Base-by-base conservation (phyloP, 2,113 vertebrate genomes). In the Galemys pyrenaicus region DNA sequence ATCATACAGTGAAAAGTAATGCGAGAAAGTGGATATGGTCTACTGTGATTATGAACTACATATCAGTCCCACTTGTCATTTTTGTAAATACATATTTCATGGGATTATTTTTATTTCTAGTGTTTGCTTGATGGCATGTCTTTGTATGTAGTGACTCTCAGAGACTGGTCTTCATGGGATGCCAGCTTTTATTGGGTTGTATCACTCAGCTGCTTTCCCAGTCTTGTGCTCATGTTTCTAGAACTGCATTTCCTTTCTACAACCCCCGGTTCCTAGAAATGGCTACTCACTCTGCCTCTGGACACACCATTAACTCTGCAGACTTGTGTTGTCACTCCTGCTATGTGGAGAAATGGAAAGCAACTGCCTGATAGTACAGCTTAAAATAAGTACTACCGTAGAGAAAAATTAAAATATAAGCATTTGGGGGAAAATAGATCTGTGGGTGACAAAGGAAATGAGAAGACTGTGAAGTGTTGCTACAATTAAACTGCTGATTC, bases 401-500 rank as follows among this genome's bases (percentile, higher is more conserved):
- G 58, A 73, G 62, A n/a, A 74, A 90, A 73, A 80, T 41, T 56
- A 60, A 89, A 88, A 77, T 41, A 51, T 30, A 62, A 71, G 67
- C 22, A 41, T 73, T 46, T 32, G 24, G 54, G 60, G 85, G 65
- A 22, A 91, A 82, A 81, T 68, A 73, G 39, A 71, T 89, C 70
- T 81, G 83, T 92, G 87, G 86, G 82, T 94, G 79, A 93, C 64
- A 95, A 94, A 95, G 71, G 78, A 95, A 94, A 71, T 58, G 89
- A 80, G 77, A 84, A 82, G 58, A 44, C 89, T 89, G 41, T 56
- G 67, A 95, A 95, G 70, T 77, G 67, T 64, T 91, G 80, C 83
- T 89, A 91, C 91, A 95, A 91, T 83, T 89, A 92, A 95, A 95
- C 93, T 80, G 60, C 86, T 95, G 78, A 94, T 96, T 94, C 82